Conservation (phyloP, 2,797 vertebrate species). For the Xyrichtys novacula region DNA sequence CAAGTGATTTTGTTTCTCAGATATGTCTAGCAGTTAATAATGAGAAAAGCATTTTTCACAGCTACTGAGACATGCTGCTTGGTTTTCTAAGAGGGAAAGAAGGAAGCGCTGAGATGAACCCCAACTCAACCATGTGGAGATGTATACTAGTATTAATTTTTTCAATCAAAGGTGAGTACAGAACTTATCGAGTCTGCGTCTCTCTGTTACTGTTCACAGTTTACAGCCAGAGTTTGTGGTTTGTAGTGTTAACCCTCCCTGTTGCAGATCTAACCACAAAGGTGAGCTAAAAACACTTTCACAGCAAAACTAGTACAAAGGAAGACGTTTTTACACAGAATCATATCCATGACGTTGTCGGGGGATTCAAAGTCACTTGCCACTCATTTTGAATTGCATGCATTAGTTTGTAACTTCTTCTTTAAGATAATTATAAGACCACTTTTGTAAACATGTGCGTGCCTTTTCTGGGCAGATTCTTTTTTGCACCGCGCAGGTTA, state of each 20-base stretch:
- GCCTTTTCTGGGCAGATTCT: constrained; percentile 30
- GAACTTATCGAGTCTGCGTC: background rate
- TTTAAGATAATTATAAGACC: too few species aligned
- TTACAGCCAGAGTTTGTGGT: background rate
- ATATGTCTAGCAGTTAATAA: background rate
- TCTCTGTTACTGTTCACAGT: background rate
- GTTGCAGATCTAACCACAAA: constrained; percentile 5
- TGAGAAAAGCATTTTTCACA: constrained; percentile 1
- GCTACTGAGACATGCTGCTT: constrained; percentile 8
- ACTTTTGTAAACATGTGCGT: too few species aligned
- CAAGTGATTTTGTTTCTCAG: background rate
- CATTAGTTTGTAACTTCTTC: background rate
- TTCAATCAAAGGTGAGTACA: constrained; percentile 72
- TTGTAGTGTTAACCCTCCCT: background rate
- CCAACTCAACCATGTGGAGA: constrained; percentile 39
- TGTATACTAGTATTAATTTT: constrained; percentile 52
- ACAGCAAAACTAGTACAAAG: background rate
- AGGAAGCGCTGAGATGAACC: constrained; percentile 75
- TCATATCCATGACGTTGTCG: background rate
- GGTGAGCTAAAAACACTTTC: background rate
- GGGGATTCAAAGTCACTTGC: background rate
- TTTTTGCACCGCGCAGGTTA: constrained; percentile 23
- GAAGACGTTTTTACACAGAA: background rate
- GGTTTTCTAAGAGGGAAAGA: constrained; percentile 18
- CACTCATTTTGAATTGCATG: background rate